Evolutionary conservation across 37 sponge, comb jelly and placozoan species (phyloP), one percentile per base, ranked within the genome.

Genomic region (Ephydatia muelleri): DNA sequence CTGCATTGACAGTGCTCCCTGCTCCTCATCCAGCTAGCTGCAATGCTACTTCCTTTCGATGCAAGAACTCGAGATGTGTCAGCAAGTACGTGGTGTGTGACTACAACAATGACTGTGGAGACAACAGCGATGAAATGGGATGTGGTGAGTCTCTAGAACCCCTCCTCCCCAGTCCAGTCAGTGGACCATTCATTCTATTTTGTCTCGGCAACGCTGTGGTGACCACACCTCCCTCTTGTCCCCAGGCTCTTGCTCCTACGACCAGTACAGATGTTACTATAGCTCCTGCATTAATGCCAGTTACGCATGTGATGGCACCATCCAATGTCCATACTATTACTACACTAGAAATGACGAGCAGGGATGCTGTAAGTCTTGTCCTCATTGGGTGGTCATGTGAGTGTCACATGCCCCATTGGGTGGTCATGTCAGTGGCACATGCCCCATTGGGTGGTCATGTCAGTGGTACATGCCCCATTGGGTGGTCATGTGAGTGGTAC

Each of bases 71-170:
- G 19, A 57, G 16, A 21, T 57, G 57, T 57, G 57, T 57, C 57
- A 13, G 14, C 57, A 57, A 57, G 16, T 21, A 57, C 19, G 16
- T 14, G 1, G 16, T 57, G 14, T 57, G 57, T 21, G 16, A 57
- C 57, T 57, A 57, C 16, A 21, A 14, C 57, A 57, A 57, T 21
- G 16, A 57, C 57, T 57, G 57, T 57, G 57, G 57, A 21, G 57
- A 57, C 57, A 57, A 57, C 57, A 57, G 57, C 16, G 57, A 57
- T 57, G 57, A 57, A 21, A 14, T 57, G 57, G 57, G 57, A 11
- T 57, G 57, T 57, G 57, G 57, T 57, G 57, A 57, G 57, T 57
- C n/a, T n/a, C n/a, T n/a, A n/a, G n/a, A n/a, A n/a, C n/a, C n/a
- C n/a, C n/a, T n/a, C n/a, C n/a, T n/a, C n/a, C n/a, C n/a, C n/a